A percentile compares a stretch with the other conserved stretches of the same genome.
These are phyloP conservation scores for Entomobrya multifasciata DNA, from an alignment of 2,888 invertebrate species.

Conservation along the genomic window DNA sequence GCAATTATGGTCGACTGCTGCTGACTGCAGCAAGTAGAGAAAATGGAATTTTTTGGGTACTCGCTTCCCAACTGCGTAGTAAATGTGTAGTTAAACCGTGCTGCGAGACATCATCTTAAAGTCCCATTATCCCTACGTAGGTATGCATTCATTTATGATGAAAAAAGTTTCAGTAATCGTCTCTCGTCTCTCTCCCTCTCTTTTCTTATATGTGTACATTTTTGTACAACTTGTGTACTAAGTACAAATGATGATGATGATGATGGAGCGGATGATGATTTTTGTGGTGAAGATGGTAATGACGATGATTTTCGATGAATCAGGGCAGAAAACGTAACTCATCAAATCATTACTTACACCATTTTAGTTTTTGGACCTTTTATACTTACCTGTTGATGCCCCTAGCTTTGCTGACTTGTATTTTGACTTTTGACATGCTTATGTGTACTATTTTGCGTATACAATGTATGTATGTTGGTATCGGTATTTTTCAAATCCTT, in stretches of 20 bases:
- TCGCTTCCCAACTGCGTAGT: conserved; percentile 57
- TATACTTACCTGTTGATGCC: conserved; percentile 30
- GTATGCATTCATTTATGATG: conserved; percentile 12
- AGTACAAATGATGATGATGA: conserved; percentile 17
- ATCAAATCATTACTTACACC: conserved; percentile 68
- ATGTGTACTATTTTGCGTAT: conserved; percentile 33
- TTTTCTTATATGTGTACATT: conserved; percentile 14
- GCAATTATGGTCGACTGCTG: conserved; percentile 6
- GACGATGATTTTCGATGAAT: conserved; percentile 69
- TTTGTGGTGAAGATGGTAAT: conserved; percentile 66
- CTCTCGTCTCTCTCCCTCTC: neutral
- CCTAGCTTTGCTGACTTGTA: conserved; percentile 43
- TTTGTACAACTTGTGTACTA: neutral
- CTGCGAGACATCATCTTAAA: conserved; percentile 23
- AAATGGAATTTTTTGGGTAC: conserved; percentile 51
- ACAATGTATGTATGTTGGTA: no score
- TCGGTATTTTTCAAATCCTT: conserved; percentile 50
- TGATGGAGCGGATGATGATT: conserved; percentile 46
- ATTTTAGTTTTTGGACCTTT: conserved; percentile 35
- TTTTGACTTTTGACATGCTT: conserved; percentile 44
- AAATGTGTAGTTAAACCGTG: conserved; percentile 38
- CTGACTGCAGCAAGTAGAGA: neutral
- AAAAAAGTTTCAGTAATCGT: conserved; percentile 15
- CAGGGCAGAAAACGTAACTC: conserved; percentile 67
- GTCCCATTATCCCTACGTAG: neutral